phyloP scores from a whole-genome alignment of 2,797 vertebrate genomes.

The Gephyroberyx darwinii region DNA sequence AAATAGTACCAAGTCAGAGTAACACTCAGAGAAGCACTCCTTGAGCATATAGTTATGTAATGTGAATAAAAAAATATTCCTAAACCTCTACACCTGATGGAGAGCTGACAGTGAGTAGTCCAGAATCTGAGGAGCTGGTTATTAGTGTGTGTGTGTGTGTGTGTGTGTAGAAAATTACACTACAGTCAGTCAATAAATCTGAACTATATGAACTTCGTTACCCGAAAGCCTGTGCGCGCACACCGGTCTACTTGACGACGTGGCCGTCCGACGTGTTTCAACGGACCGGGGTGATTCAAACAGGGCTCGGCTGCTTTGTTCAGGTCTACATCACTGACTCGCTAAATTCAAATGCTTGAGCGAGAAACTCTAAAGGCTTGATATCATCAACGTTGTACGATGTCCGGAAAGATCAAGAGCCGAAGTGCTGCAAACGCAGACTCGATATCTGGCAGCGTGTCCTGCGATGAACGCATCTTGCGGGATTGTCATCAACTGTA shows the following conservation, averaged over 20 bases:
- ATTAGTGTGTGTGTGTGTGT: no score
- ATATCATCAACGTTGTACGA: constrained; percentile 34
- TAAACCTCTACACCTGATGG: no score
- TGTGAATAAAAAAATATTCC: no score
- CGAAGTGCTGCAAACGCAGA: constrained; percentile 84
- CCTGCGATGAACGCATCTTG: constrained; percentile 85
- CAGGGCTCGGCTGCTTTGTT: constrained; percentile 39
- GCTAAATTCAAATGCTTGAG: background rate
- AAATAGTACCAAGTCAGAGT: no score
- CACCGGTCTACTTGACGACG: constrained; percentile 66
- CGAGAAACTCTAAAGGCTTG: background rate
- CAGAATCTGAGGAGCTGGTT: no score
- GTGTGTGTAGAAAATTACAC: no score
- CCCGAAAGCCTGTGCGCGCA: constrained; percentile 61
- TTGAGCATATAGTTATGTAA: no score
- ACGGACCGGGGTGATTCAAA: constrained; percentile 83
- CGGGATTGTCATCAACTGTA: constrained; percentile 87
- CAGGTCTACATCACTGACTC: background rate
- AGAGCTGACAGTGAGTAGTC: no score
- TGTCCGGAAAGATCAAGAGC: constrained; percentile 85
- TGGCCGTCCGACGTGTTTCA: constrained; percentile 66
- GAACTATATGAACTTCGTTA: constrained; percentile 69
- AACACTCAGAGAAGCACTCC: no score
- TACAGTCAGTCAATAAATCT: background rate
- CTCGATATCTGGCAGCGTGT: constrained; percentile 72